Conservation (phyloP, 2,797 vertebrate species). For the Halcyon badia region DNA sequence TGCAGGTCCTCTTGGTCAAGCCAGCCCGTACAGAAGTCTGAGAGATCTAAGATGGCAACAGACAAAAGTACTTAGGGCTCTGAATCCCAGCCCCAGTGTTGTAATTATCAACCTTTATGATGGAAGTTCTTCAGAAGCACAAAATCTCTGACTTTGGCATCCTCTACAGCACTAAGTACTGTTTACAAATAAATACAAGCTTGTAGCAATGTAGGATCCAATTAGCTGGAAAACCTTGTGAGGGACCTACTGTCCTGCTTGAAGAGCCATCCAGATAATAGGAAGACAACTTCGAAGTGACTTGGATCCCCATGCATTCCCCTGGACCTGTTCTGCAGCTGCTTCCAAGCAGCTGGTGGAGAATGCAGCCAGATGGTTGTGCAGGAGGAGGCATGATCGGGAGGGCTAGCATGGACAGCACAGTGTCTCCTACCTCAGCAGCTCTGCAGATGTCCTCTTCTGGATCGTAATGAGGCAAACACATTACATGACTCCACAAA, state of each 20-base stretch:
- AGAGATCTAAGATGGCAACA: background rate
- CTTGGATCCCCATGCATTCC: background rate
- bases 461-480: background rate
- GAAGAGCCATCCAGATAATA: background rate
- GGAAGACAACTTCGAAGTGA: background rate
- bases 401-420: background rate
- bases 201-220: background rate
- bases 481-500: background rate
- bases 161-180: background rate
- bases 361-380: background rate
- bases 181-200: background rate
- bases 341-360: background rate
- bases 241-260: background rate
- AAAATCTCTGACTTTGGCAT: background rate
- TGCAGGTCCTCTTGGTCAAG: background rate
- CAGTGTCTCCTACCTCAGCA: background rate
- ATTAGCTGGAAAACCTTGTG: background rate
- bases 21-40: background rate
- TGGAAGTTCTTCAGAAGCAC: background rate
- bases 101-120: background rate
- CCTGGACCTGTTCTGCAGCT: background rate
- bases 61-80: background rate
- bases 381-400: background rate
- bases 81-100: background rate
- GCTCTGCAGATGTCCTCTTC: background rate